Conservation (phyloP, 2,888 invertebrate species). For the Lasioglossum leucozonium region DNA sequence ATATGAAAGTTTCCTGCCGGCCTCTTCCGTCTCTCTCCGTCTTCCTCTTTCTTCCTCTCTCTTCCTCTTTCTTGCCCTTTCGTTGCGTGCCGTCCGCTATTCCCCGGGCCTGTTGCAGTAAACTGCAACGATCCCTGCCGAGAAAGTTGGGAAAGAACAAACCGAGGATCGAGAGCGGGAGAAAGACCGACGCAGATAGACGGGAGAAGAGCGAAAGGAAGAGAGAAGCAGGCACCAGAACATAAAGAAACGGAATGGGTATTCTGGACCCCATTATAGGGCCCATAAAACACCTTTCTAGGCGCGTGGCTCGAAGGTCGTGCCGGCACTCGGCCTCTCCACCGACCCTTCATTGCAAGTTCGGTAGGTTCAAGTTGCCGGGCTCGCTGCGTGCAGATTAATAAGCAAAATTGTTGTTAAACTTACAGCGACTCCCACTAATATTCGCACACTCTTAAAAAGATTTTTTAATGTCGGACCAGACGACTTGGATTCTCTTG, state of each 20-base stretch:
- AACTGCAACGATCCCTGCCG: constrained; percentile 17
- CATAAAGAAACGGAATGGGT: constrained; percentile 72
- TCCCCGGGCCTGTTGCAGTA: constrained; percentile 39
- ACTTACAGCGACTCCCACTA: too few relatives aligned
- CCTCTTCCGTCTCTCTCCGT: constrained; percentile 22
- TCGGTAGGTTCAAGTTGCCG: neutral
- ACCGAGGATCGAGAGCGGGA: constrained; percentile 11
- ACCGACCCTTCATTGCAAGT: constrained; percentile 53
- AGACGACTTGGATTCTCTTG: too few relatives aligned
- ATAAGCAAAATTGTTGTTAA: neutral
- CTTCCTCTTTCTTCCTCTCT: neutral
- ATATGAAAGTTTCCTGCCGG: constrained; percentile 77
- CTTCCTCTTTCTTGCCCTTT: constrained; percentile 25
- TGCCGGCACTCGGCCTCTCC: constrained; percentile 65
- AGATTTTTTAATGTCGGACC: too few relatives aligned
- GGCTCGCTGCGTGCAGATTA: neutral
- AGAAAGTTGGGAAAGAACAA: constrained; percentile 17
- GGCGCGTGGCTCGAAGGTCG: constrained; percentile 82
- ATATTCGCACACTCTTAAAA: too few relatives aligned
- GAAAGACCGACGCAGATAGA: constrained; percentile 1
- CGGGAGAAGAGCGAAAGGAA: constrained; percentile 28
- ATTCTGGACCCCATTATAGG: constrained; percentile 80
- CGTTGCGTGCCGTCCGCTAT: constrained; percentile 7
- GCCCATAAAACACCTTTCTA: constrained; percentile 78
- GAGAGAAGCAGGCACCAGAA: constrained; percentile 31